Evolutionary conservation across 1,140 invertebrate genomes (phyloP), one percentile per base, ranked within the genome.

Genomic region (Stenopsyche tienmushanensis): DNA sequence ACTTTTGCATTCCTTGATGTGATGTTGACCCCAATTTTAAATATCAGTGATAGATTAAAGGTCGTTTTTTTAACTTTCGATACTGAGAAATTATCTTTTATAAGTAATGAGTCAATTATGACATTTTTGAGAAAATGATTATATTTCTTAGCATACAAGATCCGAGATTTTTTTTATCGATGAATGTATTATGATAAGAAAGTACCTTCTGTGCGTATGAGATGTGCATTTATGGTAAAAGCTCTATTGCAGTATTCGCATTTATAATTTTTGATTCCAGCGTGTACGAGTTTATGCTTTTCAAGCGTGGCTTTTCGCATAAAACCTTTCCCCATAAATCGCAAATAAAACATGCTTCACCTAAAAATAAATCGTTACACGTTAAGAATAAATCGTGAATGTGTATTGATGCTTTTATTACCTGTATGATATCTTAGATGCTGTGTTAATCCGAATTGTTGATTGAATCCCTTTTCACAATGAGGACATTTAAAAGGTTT

Each of bases 401-500:
- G 18, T 45, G 29, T 44, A 15, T 26, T 9, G 26, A 52, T 17
- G 20, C 39, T 44, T 17, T 3, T 3, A 3, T 15, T 15, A 67
- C 66, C 66, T 44, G 59, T 54, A 39, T 67, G 66, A 41, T 58
- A 63, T 41, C 53, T 58, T 26, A 67, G 17, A 52, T 67, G 66
- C 29, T 64, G 60, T 17, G 66, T 67, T 10, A 67, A 62, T 18
- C 53, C 66, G 53, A 64, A 67, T 24, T 44, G 53, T 42, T 67
- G 71, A 39, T 71, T 71, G 70, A 83, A 83, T 0, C 74, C 74
- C 60, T 80, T 78, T 39, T 75, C 77, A 63, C 80, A 83, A 18
- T 77, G 72, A 59, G 76, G 72, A 65, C 81, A 83, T 49, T 75
- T 76, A 66, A 79, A 80, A 1, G 80, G 78, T 42, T 77, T 75